These are phyloP conservation scores for Noctua janthina DNA, from an alignment of 2,888 invertebrate genomes.

Conservation along the genomic window DNA sequence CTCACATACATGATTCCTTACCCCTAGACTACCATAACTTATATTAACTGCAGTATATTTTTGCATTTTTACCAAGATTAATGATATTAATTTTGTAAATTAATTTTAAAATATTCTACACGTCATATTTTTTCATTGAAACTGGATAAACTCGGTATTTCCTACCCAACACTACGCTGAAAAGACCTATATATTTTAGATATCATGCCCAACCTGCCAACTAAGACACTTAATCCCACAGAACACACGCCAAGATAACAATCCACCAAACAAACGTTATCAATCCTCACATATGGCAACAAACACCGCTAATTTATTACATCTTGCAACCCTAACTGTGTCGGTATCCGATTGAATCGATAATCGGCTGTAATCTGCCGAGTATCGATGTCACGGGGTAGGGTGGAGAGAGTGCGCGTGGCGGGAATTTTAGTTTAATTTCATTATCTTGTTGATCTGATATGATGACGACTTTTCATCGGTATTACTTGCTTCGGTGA, in stretches of 20 bases:
- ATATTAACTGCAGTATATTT: no score
- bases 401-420: constrained; percentile 44
- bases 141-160: no score
- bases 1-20: not conserved
- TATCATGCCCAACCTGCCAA: no score
- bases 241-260: constrained; percentile 27
- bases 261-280: constrained; percentile 29
- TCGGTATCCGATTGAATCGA: constrained; percentile 77
- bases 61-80: no score
- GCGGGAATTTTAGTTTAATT: constrained; percentile 45
- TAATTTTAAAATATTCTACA: no score
- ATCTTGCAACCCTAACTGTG: constrained; percentile 61
- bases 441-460: constrained; percentile 12
- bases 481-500: no score
- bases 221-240: not conserved
- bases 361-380: constrained; percentile 80
- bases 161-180: no score
- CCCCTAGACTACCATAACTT: no score
- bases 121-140: no score
- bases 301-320: constrained; percentile 62
- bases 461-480: no score
- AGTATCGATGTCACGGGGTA: constrained; percentile 71
- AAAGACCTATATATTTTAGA: no score
- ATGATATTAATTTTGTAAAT: no score
- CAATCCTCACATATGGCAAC: constrained; percentile 62